Percentiles rank a stretch among this genome's conserved stretches.
phyloP scores from a whole-genome alignment of 2,797 vertebrate genomes.

The Synaphobranchus kaupii region DNA sequence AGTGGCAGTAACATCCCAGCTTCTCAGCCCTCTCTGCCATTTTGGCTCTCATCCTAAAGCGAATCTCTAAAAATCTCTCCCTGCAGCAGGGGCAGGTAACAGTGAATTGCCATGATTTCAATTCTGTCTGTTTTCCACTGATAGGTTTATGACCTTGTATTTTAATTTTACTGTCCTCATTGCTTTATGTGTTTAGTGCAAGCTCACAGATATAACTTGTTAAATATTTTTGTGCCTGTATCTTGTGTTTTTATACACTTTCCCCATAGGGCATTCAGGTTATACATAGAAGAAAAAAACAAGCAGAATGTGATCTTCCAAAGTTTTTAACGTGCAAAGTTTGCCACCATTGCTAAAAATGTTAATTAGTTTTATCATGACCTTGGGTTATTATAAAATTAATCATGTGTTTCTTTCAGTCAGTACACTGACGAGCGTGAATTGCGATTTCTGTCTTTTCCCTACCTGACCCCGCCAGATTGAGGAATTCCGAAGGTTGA shows the following conservation, averaged over 20 bases:
- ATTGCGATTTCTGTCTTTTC: not conserved
- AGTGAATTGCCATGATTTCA: not conserved
- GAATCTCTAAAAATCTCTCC: not conserved
- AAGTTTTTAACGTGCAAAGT: too few species aligned
- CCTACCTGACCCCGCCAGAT: slow-evolving; percentile 72
- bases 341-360: too few species aligned
- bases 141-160: not conserved
- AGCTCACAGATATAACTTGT: not conserved
- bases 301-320: too few species aligned
- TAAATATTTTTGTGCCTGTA: too few species aligned
- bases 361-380: too few species aligned
- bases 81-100: not conserved
- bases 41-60: not conserved
- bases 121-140: not conserved
- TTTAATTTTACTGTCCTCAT: not conserved
- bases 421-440: not conserved
- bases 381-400: too few species aligned
- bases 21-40: not conserved
- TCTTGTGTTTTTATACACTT: too few species aligned
- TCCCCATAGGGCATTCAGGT: too few species aligned
- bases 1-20: not conserved
- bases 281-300: too few species aligned
- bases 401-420: not conserved
- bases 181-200: not conserved
- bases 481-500: slow-evolving; percentile 91